These are phyloP conservation scores for Pocillopora grandis DNA, from an alignment of 92 coral and sea anemone species.

Conservation along the genomic window DNA sequence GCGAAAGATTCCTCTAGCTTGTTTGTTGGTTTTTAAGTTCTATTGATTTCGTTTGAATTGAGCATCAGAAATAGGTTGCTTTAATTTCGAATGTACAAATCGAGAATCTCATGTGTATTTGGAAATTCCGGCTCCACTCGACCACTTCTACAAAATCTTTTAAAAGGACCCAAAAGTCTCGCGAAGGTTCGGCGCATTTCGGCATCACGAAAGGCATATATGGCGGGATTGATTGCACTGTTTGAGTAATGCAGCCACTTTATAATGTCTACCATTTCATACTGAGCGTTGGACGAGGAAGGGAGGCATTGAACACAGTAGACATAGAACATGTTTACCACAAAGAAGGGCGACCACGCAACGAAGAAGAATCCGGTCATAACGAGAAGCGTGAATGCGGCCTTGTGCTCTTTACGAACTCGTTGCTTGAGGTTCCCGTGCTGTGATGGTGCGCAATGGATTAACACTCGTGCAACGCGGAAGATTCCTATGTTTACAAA, in stretches of 20 bases:
- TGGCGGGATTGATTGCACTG: conserved; percentile 84
- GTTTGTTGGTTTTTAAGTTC: not conserved
- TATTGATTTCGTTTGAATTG: not conserved
- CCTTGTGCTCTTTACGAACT: conserved; percentile 70
- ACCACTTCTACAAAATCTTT: conserved; percentile 7
- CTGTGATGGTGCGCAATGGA: conserved; percentile 37
- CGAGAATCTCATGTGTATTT: not conserved
- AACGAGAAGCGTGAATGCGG: conserved; percentile 73
- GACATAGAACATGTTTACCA: conserved; percentile 56
- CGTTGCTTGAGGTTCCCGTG: conserved; percentile 25
- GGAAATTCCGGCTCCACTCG: conserved; percentile 16
- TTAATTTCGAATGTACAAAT: conserved; percentile 6
- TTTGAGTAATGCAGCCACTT: conserved; percentile 93
- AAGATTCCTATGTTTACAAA: conserved; percentile 68
- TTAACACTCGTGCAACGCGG: conserved; percentile 59
- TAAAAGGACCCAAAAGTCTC: conserved; percentile 32
- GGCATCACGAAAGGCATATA: conserved; percentile 84
- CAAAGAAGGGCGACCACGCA: conserved; percentile 87
- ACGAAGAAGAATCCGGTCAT: conserved; percentile 75
- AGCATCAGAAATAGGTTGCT: not conserved
- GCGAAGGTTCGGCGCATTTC: conserved; percentile 74
- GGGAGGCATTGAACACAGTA: conserved; percentile 50
- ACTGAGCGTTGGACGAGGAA: conserved; percentile 21
- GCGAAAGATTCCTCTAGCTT: no score
- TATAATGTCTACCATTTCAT: conserved; percentile 60